Percentiles rank a stretch among this genome's conserved stretches.
phyloP scores from a whole-genome alignment of 2,113 vertebrate species.

The Brachionichthys hirsutus region DNA sequence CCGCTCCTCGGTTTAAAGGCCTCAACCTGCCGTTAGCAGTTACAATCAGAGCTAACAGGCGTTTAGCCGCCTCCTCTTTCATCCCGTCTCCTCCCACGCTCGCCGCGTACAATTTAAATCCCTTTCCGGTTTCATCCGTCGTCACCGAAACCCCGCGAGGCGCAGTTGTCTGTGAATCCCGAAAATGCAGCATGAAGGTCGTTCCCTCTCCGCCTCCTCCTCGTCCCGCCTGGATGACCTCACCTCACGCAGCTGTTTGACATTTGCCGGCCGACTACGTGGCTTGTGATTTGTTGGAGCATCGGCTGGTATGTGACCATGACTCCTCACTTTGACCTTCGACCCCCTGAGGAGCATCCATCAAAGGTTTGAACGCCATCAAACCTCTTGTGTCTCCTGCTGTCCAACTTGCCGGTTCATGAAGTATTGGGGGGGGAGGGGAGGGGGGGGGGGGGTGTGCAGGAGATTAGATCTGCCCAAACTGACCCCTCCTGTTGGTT shows the following conservation, averaged over 20 bases:
- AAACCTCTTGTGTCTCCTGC: conserved; percentile 10
- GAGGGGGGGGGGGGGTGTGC: conserved; percentile 3
- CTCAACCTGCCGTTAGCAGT: no score
- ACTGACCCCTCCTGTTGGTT: not conserved
- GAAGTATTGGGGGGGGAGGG: conserved; percentile 4
- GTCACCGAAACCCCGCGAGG: conserved; percentile 1
- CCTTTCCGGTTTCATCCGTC: conserved; percentile 24
- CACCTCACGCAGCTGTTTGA: conserved; percentile 33
- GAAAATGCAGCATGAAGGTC: conserved; percentile 17
- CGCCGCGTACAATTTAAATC: conserved; percentile 1
- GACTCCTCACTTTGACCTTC: conserved; percentile 38
- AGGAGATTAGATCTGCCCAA: conserved; percentile 14
- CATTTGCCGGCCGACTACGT: not conserved
- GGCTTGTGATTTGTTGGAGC: conserved; percentile 34
- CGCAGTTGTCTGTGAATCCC: not conserved
- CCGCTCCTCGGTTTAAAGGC: not conserved
- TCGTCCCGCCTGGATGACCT: conserved; percentile 36
- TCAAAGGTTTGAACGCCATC: not conserved
- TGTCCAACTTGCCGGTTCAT: conserved; percentile 12
- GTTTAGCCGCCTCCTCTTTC: no score
- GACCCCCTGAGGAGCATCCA: conserved; percentile 15
- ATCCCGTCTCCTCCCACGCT: not conserved
- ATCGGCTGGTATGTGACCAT: conserved; percentile 49
- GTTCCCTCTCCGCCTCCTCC: conserved; percentile 17
- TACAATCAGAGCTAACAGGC: no score